Evolutionary conservation across 2,113 vertebrate genomes (phyloP).

Genomic region (Xiphophorus couchianus): DNA sequence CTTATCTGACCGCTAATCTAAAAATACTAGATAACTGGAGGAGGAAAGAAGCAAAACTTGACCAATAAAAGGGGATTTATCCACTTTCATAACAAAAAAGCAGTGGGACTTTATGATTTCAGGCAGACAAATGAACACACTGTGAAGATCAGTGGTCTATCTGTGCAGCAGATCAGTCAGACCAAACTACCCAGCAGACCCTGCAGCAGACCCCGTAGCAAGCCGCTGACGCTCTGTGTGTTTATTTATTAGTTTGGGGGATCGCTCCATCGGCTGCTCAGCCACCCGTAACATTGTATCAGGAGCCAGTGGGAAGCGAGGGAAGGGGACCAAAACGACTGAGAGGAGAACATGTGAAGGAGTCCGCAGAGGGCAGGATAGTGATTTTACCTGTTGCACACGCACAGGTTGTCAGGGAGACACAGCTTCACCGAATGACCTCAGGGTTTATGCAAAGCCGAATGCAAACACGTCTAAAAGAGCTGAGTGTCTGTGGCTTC

Average conservation of each 20-base stretch:
- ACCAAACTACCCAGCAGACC: slow-evolving; percentile 59
- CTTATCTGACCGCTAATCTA: background rate
- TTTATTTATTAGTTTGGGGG: slow-evolving; percentile 51
- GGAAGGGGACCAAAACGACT: background rate
- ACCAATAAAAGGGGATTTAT: background rate
- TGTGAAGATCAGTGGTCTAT: slow-evolving; percentile 42
- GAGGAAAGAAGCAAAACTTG: background rate
- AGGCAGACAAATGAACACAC: slow-evolving; percentile 38
- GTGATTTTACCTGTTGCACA: slow-evolving; percentile 1
- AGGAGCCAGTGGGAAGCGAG: slow-evolving; percentile 5
- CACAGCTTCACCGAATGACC: slow-evolving; percentile 31
- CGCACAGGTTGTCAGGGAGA: slow-evolving; percentile 28
- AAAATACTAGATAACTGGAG: background rate
- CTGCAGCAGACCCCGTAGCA: slow-evolving; percentile 53
- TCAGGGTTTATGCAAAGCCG: slow-evolving; percentile 58
- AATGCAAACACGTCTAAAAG: slow-evolving; percentile 49
- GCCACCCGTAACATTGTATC: slow-evolving; percentile 44
- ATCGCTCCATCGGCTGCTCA: slow-evolving; percentile 52
- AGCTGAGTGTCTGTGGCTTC: slow-evolving; percentile 12
- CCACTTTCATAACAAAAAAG: background rate
- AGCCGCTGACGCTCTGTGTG: slow-evolving; percentile 40
- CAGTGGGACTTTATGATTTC: slow-evolving; percentile 20
- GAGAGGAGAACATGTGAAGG: background rate
- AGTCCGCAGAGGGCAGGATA: slow-evolving; percentile 1
- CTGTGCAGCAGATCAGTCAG: slow-evolving; percentile 32